Base-by-base conservation (phyloP, 2,113 vertebrate genomes). In the Stigmatopora nigra region DNA sequence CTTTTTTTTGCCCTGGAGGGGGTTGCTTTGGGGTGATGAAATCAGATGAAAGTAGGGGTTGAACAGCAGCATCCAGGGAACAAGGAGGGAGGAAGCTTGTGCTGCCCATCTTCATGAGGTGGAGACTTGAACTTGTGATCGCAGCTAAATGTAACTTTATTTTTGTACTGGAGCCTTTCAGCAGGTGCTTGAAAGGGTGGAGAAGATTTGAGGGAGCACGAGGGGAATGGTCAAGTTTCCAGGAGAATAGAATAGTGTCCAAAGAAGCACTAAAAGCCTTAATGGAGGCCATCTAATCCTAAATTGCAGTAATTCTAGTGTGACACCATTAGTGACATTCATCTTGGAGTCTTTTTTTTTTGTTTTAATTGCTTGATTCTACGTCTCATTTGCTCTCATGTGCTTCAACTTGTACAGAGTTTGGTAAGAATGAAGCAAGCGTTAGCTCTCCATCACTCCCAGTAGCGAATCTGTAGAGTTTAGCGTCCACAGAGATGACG, bases 21-120 rank as follows among this genome's bases (percentile, higher is more conserved):
- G 72, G 79, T 73, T 90, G 89, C 86, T 83, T 85, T 71, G 68
- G 85, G 80, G 83, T 91, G 89, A 91, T 91, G 89, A 90, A 91
- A 91, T 89, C 84, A 85, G 81, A 88, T 89, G 87, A 89, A 91
- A 91, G 87, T 61, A 69, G 74, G 70, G 85, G 80, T 83, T 87
- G 82, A 87, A 76, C 67, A 8, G 78, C 86, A 80, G 82, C 80
- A 70, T 61, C 41, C 73, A 72, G 69, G 67, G 75, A 82, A 80
- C 45, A 64, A 67, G 65, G 53, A 63, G 77, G 75, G 71, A 83
- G 64, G 65, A 75, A 68, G 78, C 68, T 81, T 31, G 46, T 70
- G 77, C 69, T n/a, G 35, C 78, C 78, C 63, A 78, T 64, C 80
- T 70, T 86, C 71, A 76, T 78, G 67, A 77, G 74, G 76, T 64